A percentile compares a stretch with the other conserved stretches of the same genome.
Evolutionary conservation across 2,797 vertebrate genomes (phyloP).

Genomic region (Poeciliopsis paucimaculata): DNA sequence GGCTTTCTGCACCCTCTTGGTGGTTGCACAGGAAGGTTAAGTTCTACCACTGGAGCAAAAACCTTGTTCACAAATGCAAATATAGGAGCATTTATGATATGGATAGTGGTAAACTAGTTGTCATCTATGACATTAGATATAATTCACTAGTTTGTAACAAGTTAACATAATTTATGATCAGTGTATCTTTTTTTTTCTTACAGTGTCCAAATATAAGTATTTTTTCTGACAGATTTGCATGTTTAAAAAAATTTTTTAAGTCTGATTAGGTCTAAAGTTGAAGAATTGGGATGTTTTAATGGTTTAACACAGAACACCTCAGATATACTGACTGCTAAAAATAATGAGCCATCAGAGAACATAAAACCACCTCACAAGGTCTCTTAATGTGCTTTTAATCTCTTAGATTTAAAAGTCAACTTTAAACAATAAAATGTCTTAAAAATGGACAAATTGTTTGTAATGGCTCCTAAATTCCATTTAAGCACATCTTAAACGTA

Average conservation of each 20-base stretch:
- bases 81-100: neutral
- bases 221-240: neutral
- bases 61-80: neutral
- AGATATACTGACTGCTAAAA: neutral
- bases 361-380: neutral
- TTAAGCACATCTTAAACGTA: neutral
- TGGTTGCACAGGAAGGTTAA: neutral
- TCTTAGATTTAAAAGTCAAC: neutral
- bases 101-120: neutral
- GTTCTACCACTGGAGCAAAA: neutral
- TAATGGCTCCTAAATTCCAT: neutral
- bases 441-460: neutral
- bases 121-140: neutral
- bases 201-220: neutral
- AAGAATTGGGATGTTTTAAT: neutral
- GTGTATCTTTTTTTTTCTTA: neutral
- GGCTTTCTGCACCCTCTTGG: constrained; percentile 33
- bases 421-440: neutral
- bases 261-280: neutral
- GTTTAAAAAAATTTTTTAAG: too few relatives aligned
- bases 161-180: neutral
- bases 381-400: neutral
- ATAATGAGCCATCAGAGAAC: neutral
- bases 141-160: neutral
- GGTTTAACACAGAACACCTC: neutral